These are phyloP conservation scores for Galeruca laticollis DNA, from an alignment of 2,888 invertebrate species.

Conservation along the genomic window DNA sequence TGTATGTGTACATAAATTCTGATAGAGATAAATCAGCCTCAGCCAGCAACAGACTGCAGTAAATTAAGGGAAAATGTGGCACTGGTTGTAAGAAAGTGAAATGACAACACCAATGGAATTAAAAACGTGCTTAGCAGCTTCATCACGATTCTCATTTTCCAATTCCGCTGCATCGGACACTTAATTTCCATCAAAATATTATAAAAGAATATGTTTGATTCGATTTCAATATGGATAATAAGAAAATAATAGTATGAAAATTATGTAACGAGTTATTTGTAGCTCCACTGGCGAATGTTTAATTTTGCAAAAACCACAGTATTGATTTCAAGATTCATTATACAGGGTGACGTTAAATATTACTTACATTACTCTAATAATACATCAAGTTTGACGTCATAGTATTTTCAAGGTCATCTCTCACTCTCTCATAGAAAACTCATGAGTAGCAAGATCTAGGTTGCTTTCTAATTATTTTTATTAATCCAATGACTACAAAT, in stretches of 20 bases:
- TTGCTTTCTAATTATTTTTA: too few relatives aligned
- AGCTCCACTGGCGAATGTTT: not conserved
- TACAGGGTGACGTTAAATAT: slow-evolving; percentile 52
- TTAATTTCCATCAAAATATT: slow-evolving; percentile 55
- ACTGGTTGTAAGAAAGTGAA: slow-evolving; percentile 61
- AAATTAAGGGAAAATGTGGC: slow-evolving; percentile 66
- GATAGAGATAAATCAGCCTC: slow-evolving; percentile 65
- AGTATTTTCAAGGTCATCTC: too few relatives aligned
- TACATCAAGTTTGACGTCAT: too few relatives aligned
- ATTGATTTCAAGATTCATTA: slow-evolving; percentile 52
- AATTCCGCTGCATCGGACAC: slow-evolving; percentile 47
- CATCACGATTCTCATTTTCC: slow-evolving; percentile 54
- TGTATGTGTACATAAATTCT: slow-evolving; percentile 65
- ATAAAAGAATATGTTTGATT: slow-evolving; percentile 57
- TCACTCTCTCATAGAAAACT: too few relatives aligned
- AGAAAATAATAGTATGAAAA: slow-evolving; percentile 41
- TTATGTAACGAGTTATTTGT: slow-evolving; percentile 34
- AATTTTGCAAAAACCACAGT: not conserved
- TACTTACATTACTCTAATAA: too few relatives aligned
- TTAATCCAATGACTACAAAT: too few relatives aligned
- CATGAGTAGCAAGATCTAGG: too few relatives aligned
- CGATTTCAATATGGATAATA: slow-evolving; percentile 59
- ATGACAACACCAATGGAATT: slow-evolving; percentile 65
- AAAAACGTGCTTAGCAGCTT: slow-evolving; percentile 64
- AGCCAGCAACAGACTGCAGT: slow-evolving; percentile 60